Base-by-base conservation (phyloP, 2,888 invertebrate species). In the Tipula helvola region DNA sequence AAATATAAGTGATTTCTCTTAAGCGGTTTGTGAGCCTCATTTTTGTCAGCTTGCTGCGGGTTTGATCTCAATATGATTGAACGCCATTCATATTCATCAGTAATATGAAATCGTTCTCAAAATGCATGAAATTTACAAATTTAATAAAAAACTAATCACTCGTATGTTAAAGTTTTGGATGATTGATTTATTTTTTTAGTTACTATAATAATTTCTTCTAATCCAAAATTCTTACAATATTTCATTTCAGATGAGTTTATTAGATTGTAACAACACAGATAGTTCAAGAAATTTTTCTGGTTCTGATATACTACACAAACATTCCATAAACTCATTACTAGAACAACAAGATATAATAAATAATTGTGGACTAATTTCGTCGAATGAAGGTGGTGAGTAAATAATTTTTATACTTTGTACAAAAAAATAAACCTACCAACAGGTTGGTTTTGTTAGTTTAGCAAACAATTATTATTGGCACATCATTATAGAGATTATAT, bases 291-390 rank as follows among this genome's bases (percentile, higher is more conserved):
- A 89, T 86, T 88, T 90, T 88, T 83, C 88, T 87, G 88, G 88
- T 44, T 89, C 91, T 89, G 92, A 93, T 88, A 92, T 93, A 87
- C 90, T 93, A 86, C 93, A 93, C 88, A 91, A 91, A 87, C 92
- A 92, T 90, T 93, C 93, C 86, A 93, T 93, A 87, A 93, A 93
- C 89, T 92, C 93, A 2, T 90, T 93, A 87, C 89, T 93, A 88
- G 92, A 92, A 86, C 90, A 90, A 87, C 89, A 90, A 87, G 91
- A 91, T 88, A 89, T 91, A 71, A 89, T 91, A 86, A 89, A 89
- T 87, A 86, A 52, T 86, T 89, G 90, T 87, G 89, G 89, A 87
- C 87, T 90, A 83, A 89, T 89, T 86, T 90, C 91, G 57, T 89
- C 90, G 47, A 89, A 90, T 87, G 91, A 91, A 89, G 91, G 91